Evolutionary conservation across 2,113 vertebrate genomes (phyloP), one percentile per base, ranked within the genome.

Genomic region (Seriola rivoliana): DNA sequence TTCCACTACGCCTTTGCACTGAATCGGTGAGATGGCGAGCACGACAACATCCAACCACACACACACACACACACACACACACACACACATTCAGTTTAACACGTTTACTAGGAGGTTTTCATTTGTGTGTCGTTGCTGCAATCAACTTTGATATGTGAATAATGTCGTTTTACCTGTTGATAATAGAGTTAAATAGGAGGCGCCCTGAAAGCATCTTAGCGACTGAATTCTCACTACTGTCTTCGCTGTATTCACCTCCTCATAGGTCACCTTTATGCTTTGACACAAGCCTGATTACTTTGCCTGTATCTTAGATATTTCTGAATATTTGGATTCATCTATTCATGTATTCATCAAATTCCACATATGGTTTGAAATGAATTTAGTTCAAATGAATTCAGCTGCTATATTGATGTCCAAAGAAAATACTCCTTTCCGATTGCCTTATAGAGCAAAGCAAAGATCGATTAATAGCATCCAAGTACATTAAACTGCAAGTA

Each of bases 1-100:
- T 95, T 99, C 91, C 98, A 99, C 93, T 98, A 99, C 21, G 98
- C 98, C 0, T 99, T 99, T 93, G 98, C 98, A 0, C 93, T 99
- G 74, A 99, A 97, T 85, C 96, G 97, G 98, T 99, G 94, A 97
- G 95, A 85, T 57, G 57, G 19, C 3, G 2, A 36, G 13, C 25
- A 40, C 38, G 19, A 32, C 60, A n/a, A 29, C 46, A 48, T 16
- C 46, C 16, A 59, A 46, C 9, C 36, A 29, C 17, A 46, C 14
- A 67, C 40, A 42, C 40, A 42, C 40, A 9, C 40, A 42, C 40
- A 5, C n/a, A 59, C 36, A 29, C 17, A 46, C 14, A 67, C 40
- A 42, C 40, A 42, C 40, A 9, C 40, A 42, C 40, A 5, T 34
- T 34, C 34, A 34, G 34, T 34, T 34, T 34, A 34, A 34, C 34